phyloP scores from a whole-genome alignment of 1,140 invertebrate species.

The Drosophila nasuta region DNA sequence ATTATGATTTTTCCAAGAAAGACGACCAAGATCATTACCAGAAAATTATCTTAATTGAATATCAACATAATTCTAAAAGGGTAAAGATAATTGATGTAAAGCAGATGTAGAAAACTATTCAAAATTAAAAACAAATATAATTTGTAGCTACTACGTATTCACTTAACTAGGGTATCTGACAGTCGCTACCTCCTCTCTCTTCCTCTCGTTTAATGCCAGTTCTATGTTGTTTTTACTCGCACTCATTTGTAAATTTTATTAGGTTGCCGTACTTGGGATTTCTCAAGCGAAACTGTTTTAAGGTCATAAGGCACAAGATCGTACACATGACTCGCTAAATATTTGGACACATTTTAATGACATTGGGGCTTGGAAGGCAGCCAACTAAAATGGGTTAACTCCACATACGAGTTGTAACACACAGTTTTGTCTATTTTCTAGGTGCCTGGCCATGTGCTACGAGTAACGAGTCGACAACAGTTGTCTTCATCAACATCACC shows the following conservation, averaged over 20 bases:
- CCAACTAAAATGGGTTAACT: constrained; percentile 68
- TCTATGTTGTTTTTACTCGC: constrained; percentile 24
- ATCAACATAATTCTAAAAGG: too few species aligned
- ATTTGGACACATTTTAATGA: constrained; percentile 62
- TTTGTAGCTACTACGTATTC: background rate
- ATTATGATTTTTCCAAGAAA: background rate
- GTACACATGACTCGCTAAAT: constrained; percentile 47
- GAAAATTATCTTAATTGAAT: background rate
- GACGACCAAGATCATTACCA: background rate
- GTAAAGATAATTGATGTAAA: too few species aligned
- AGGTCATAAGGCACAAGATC: constrained; percentile 73
- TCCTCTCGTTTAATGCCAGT: background rate
- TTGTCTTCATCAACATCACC: constrained; percentile 22
- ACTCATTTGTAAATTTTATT: constrained; percentile 52
- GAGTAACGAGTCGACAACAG: constrained; percentile 33
- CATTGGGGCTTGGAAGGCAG: constrained; percentile 9
- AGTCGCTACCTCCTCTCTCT: background rate
- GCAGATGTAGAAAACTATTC: too few species aligned
- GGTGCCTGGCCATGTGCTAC: constrained; percentile 58
- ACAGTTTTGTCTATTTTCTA: constrained; percentile 64
- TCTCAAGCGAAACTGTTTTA: constrained; percentile 73
- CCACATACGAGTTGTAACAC: constrained; percentile 60
- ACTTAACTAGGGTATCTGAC: constrained; percentile 4
- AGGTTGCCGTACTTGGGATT: constrained; percentile 52
- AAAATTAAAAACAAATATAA: background rate